Conservation (phyloP, 2,113 vertebrate genomes). For the Marcusenius ussheri region DNA sequence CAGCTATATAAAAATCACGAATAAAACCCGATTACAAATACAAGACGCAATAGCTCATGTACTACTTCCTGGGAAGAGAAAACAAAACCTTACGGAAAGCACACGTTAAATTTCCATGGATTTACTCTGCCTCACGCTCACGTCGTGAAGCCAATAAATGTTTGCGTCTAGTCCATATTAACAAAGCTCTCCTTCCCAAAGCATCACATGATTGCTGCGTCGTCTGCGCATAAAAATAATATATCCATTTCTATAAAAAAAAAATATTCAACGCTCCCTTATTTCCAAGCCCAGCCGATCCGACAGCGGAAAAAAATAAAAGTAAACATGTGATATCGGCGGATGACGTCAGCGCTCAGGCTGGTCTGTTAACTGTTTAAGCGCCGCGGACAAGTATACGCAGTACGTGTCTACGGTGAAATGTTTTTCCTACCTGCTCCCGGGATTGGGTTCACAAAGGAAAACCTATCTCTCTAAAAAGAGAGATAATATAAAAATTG, state of each 20-base stretch:
- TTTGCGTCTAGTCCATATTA: constrained; percentile 32
- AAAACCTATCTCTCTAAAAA: not conserved
- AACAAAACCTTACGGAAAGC: not conserved
- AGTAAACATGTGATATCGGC: constrained; percentile 27
- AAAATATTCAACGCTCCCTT: constrained; percentile 1
- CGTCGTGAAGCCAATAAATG: not conserved
- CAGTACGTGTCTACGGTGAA: not conserved
- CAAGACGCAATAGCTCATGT: not conserved
- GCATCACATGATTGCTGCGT: constrained; percentile 13
- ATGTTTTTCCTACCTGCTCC: not conserved
- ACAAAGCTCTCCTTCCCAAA: constrained; percentile 18
- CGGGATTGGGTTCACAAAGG: not conserved
- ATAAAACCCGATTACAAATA: not conserved
- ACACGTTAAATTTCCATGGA: constrained; percentile 26
- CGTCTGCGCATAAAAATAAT: not conserved
- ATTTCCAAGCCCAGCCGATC: constrained; percentile 19
- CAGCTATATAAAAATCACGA: not conserved
- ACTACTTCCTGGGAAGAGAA: constrained; percentile 21
- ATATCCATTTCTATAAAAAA: not conserved
- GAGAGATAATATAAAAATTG: not conserved
- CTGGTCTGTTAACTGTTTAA: not conserved
- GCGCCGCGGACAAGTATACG: not conserved
- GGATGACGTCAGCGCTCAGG: constrained; percentile 11
- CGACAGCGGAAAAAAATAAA: not conserved
- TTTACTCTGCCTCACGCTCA: constrained; percentile 45